Evolutionary conservation across 2,797 vertebrate genomes (phyloP).

Genomic region (Furcifer pardalis): DNA sequence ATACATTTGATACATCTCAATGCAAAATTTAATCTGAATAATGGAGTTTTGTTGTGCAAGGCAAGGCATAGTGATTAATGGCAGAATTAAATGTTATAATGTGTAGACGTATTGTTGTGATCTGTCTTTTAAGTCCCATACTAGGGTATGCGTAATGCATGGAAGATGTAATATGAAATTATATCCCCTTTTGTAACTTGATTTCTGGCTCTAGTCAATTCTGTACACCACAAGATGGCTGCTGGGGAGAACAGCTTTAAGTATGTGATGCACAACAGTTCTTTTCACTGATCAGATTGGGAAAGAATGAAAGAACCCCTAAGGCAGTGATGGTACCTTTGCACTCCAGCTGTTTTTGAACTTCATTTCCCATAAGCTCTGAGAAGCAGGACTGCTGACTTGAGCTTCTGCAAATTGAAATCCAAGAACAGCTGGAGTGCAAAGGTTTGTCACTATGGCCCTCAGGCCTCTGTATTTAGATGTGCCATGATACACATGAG

Average conservation of each 20-base stretch:
- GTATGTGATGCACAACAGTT: background rate
- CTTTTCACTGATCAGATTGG: background rate
- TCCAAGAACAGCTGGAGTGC: too few species aligned
- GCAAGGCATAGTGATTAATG: background rate
- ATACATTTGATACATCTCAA: background rate
- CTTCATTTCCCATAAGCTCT: too few species aligned
- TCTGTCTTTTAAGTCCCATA: background rate
- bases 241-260: background rate
- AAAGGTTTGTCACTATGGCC: too few species aligned
- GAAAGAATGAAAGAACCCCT: background rate
- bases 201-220: background rate
- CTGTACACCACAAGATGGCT: background rate
- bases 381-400: too few species aligned
- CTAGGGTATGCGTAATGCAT: background rate
- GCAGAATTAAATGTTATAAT: background rate
- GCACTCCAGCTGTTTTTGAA: too few species aligned
- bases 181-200: constrained; percentile 10
- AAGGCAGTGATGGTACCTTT: too few species aligned
- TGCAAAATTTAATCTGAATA: background rate
- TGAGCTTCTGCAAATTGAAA: too few species aligned
- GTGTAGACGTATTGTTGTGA: background rate
- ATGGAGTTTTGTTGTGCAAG: background rate
- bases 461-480: too few species aligned
- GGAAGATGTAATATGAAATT: background rate
- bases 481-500: too few species aligned